These are phyloP conservation scores for Drosophila mimica DNA, from an alignment of 2,888 invertebrate species.

Conservation along the genomic window DNA sequence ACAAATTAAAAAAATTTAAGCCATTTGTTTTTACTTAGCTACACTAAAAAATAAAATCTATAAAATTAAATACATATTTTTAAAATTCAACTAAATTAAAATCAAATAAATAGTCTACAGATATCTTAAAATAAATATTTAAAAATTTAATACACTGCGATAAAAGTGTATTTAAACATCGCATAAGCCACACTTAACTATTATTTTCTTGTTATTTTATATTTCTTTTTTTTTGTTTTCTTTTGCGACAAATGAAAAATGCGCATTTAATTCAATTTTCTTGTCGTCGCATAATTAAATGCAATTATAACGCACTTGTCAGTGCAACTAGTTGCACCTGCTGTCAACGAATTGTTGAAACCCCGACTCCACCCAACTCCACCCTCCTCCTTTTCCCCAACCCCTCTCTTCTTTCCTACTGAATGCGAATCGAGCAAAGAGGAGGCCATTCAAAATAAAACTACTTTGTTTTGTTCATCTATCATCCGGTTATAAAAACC, in stretches of 20 bases:
- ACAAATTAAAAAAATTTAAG: no score
- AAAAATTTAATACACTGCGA: no score
- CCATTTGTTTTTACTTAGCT: no score
- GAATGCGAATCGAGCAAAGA: neutral
- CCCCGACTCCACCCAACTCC: no score
- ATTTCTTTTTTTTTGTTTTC: constrained; percentile 7
- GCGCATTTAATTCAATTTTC: constrained; percentile 60
- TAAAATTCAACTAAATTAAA: neutral
- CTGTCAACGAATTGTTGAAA: constrained; percentile 5
- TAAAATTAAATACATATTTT: neutral
- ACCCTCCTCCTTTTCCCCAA: no score
- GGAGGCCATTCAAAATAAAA: constrained; percentile 13
- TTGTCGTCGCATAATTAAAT: constrained; percentile 66
- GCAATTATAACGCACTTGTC: constrained; percentile 63
- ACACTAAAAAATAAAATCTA: neutral
- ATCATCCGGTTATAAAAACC: constrained; percentile 7
- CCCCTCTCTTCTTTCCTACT: neutral
- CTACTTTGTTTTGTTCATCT: constrained; percentile 9
- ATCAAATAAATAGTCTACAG: neutral
- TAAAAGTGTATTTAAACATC: neutral
- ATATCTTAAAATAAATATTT: neutral
- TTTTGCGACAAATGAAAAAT: constrained; percentile 33
- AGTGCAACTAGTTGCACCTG: constrained; percentile 39
- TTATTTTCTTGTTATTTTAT: neutral
- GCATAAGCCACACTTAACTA: neutral